Evolutionary conservation across 2,113 vertebrate genomes (phyloP).

Genomic region (Xenopus laevis): DNA sequence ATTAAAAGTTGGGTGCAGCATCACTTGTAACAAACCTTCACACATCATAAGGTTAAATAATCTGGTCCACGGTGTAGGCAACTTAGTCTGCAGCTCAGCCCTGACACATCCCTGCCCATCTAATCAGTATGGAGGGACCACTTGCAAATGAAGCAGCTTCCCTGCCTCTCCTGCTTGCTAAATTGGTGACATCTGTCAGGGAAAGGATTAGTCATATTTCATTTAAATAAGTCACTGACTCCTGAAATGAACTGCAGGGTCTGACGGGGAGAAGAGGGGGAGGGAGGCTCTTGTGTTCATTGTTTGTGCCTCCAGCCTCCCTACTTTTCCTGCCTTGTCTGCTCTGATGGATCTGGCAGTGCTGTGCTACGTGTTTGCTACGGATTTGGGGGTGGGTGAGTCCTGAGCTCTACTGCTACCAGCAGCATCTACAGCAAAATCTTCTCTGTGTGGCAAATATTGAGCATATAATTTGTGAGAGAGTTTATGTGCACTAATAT

Average conservation of each 20-base stretch:
- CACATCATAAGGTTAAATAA: conserved; percentile 39
- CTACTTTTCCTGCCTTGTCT: conserved; percentile 41
- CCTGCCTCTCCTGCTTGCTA: conserved; percentile 39
- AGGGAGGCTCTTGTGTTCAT: conserved; percentile 33
- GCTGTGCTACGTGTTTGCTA: conserved; percentile 34
- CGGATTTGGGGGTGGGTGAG: conserved; percentile 20
- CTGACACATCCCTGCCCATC: conserved; percentile 27
- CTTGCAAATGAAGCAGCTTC: conserved; percentile 36
- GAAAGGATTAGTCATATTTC: conserved; percentile 47
- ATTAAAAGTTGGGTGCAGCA: not conserved
- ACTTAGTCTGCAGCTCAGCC: conserved; percentile 33
- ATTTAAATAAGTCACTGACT: conserved; percentile 47
- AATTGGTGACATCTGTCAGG: conserved; percentile 46
- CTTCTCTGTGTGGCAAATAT: not conserved
- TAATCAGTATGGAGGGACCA: conserved; percentile 39
- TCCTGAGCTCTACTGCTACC: conserved; percentile 15
- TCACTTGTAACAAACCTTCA: not conserved
- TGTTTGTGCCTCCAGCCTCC: conserved; percentile 46
- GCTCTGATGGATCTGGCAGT: conserved; percentile 36
- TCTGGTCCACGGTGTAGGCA: conserved; percentile 26
- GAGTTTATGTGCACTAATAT: not conserved
- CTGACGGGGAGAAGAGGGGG: conserved; percentile 25
- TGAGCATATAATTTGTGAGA: no score
- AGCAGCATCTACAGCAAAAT: conserved; percentile 20
- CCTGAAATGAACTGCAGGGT: conserved; percentile 39